A percentile compares a stretch with the other conserved stretches of the same genome.
Evolutionary conservation across 2,113 vertebrate species (phyloP).

Genomic region (Daphoenositta chrysoptera): DNA sequence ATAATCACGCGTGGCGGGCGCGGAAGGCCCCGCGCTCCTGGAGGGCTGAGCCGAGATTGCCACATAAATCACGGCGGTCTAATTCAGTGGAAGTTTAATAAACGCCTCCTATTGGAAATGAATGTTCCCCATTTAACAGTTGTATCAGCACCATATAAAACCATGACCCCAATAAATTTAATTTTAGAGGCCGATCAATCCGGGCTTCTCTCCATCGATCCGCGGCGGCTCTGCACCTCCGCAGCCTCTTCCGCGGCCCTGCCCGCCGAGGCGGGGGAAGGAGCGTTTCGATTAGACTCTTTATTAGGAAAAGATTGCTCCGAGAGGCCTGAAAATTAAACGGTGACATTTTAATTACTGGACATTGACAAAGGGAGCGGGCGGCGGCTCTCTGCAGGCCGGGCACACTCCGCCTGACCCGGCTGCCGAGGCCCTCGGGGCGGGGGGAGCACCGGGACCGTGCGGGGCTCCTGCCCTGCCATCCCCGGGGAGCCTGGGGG

Average conservation of each 20-base stretch:
- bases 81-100: conserved; percentile 88
- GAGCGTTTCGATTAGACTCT: conserved; percentile 87
- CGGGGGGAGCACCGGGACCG: neutral
- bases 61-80: conserved; percentile 81
- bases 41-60: conserved; percentile 75
- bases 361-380: conserved; percentile 86
- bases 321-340: conserved; percentile 88
- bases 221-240: conserved; percentile 57
- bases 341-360: conserved; percentile 96
- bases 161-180: conserved; percentile 91
- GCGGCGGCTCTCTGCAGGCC: conserved; percentile 71
- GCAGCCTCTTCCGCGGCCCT: conserved; percentile 69
- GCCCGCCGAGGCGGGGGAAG: conserved; percentile 61
- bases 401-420: conserved; percentile 61
- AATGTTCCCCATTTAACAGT: conserved; percentile 93
- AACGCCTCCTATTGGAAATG: conserved; percentile 83
- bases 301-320: conserved; percentile 86
- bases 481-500: neutral
- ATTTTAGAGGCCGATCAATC: conserved; percentile 92
- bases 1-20: conserved; percentile 33
- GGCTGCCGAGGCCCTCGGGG: conserved; percentile 68
- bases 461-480: neutral
- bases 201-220: conserved; percentile 83
- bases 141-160: conserved; percentile 91
- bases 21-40: conserved; percentile 57